Percentiles rank a stretch among this genome's conserved stretches.
Conservation (phyloP, 2,113 vertebrate genomes). For the Muscicapa adusta region DNA sequence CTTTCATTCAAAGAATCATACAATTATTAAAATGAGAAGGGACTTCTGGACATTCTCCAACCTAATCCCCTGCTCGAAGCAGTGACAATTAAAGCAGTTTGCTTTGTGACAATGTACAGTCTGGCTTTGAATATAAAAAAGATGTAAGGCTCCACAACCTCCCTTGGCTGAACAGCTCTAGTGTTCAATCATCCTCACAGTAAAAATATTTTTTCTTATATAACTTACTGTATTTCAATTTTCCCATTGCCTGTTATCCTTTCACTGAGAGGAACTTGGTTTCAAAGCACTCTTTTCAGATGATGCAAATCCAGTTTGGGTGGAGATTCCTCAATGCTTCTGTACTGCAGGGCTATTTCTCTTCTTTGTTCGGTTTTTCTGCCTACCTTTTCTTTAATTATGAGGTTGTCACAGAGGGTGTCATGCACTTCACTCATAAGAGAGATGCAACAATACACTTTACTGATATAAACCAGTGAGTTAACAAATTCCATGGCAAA, state of each 20-base stretch:
- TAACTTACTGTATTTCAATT: background rate
- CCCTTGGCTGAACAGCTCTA: background rate
- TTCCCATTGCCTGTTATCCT: background rate
- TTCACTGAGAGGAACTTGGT: background rate
- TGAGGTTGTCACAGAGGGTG: background rate
- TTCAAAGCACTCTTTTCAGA: background rate
- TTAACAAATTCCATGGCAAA: background rate
- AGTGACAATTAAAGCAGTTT: background rate
- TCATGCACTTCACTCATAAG: background rate
- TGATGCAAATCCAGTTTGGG: background rate
- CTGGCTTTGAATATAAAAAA: background rate
- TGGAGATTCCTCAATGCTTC: background rate
- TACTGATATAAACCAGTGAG: background rate
- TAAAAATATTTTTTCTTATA: background rate
- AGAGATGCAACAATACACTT: background rate
- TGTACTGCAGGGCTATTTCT: background rate
- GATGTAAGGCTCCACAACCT: background rate
- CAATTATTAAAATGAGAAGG: background rate
- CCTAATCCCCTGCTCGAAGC: background rate
- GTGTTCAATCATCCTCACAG: background rate
- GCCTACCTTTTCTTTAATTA: background rate
- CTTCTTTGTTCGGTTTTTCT: background rate
- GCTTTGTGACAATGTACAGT: background rate
- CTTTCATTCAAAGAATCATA: background rate
- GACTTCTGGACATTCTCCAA: background rate